Base-by-base conservation (phyloP, 2,888 invertebrate genomes). In the Troilus luridus region DNA sequence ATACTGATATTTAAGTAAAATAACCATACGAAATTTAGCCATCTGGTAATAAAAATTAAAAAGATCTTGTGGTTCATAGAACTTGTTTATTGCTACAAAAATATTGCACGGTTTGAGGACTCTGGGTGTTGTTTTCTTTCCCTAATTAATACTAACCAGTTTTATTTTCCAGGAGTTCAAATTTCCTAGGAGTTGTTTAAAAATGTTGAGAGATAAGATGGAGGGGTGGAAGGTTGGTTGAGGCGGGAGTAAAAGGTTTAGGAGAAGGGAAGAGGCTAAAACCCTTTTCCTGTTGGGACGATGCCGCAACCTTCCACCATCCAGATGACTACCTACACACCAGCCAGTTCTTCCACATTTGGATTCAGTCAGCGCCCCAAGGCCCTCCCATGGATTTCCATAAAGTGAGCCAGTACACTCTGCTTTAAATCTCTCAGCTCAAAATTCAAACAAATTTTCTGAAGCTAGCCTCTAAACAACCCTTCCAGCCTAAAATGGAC, bases 241-340 rank as follows among this genome's bases (percentile, higher is more conserved):
- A 6, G 8, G 72, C 9, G 41, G 19, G 41, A 19, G 19, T 58
- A 58, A 85, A 85, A 85, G 85, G 85, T 56, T 85, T 58, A 58
- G 21, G 56, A 56, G 54, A 58, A n/a, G 56, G n/a, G 11, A 10
- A 0, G 11, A n/a, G 3, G 56, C 85, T 85, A 85, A 85, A 85
- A 85, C 85, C 85, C 85, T 85, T 85, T 85, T 85, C 85, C 85
- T 85, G 85, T 85, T 56, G 56, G 56, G 56, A 58, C 56, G 41
- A n/a, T 58, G 56, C 85, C 12, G n/a, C 56, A 85, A 56, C 3
- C 85, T n/a, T n/a, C 56, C 11, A 6, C 21, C n/a, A n/a, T n/a
- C 56, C n/a, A 58, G 85, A 85, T 58, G 56, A 41, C 41, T 41
- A 41, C 41, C 41, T 41, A 41, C 41, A 41, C 85, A 58, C n/a